Conservation (phyloP, 2,797 vertebrate genomes). For the Cyclopterus lumpus region DNA sequence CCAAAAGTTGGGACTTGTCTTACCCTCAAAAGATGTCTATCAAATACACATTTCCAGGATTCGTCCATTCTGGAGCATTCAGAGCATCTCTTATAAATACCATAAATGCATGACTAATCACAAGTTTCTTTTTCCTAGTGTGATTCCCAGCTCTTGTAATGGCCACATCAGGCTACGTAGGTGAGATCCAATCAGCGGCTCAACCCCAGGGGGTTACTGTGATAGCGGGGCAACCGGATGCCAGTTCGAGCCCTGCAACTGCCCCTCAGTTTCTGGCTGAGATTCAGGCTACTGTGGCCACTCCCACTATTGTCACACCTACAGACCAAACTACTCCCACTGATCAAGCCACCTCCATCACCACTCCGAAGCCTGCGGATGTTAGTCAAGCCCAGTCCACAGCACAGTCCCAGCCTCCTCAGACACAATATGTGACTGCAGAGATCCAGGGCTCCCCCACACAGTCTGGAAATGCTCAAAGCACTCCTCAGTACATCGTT, state of each 20-base stretch:
- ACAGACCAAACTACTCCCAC: conserved; percentile 75
- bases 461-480: conserved; percentile 80
- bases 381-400: conserved; percentile 69
- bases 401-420: conserved; percentile 76
- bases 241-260: conserved; percentile 67
- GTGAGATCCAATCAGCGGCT: conserved; percentile 88
- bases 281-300: conserved; percentile 81
- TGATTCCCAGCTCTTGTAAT: conserved; percentile 80
- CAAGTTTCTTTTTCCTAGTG: conserved; percentile 52
- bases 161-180: conserved; percentile 93
- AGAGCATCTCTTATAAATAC: background rate
- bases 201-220: conserved; percentile 82
- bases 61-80: background rate
- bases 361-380: conserved; percentile 70
- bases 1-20: background rate
- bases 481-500: conserved; percentile 92
- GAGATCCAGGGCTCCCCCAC: conserved; percentile 87
- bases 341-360: conserved; percentile 67
- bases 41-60: background rate
- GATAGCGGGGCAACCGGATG: conserved; percentile 74
- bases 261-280: conserved; percentile 89
- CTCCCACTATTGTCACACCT: conserved; percentile 71
- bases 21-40: background rate
- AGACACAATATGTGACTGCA: conserved; percentile 90
- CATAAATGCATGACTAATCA: conserved; percentile 3